Percentiles rank a stretch among this genome's conserved stretches.
Evolutionary conservation across 2,888 invertebrate species (phyloP).

Genomic region (Merodon equestris): DNA sequence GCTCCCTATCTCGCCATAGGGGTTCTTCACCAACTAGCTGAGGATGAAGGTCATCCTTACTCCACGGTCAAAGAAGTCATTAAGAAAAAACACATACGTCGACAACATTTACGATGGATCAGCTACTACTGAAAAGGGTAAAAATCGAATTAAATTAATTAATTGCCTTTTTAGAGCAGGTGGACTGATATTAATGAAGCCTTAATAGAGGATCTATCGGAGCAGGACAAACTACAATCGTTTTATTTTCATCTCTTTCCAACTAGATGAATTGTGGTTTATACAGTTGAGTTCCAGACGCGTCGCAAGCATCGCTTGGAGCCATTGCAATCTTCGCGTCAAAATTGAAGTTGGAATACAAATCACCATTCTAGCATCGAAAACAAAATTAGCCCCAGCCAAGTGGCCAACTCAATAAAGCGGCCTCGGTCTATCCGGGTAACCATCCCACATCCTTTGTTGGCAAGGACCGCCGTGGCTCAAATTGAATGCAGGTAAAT

Average conservation of each 20-base stretch:
- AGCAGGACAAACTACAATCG: slow-evolving; percentile 15
- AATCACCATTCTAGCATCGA: slow-evolving; percentile 24
- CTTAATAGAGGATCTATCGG: slow-evolving; percentile 14
- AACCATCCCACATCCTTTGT: slow-evolving; percentile 20
- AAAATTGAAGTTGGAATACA: neutral
- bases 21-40: slow-evolving; percentile 6
- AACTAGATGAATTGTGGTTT: neutral
- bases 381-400: slow-evolving; percentile 23
- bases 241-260: slow-evolving; percentile 25
- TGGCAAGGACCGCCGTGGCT: slow-evolving; percentile 38
- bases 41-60: slow-evolving; percentile 2
- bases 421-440: slow-evolving; percentile 16
- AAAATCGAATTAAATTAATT: slow-evolving; percentile 19
- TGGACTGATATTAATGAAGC: slow-evolving; percentile 32
- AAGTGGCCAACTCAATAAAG: slow-evolving; percentile 3
- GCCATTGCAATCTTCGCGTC: slow-evolving; percentile 14
- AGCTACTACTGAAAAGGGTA: slow-evolving; percentile 1
- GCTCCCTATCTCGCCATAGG: neutral
- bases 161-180: slow-evolving; percentile 21
- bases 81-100: slow-evolving; percentile 10
- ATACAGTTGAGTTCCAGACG: slow-evolving; percentile 22
- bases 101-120: slow-evolving; percentile 11
- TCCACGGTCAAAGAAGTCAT: neutral
- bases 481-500: slow-evolving; percentile 4
- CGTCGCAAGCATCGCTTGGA: slow-evolving; percentile 23